A percentile compares a stretch with the other conserved stretches of the same genome.
These are phyloP conservation scores for Nowickia ferox DNA, from an alignment of 2,888 invertebrate genomes.

Conservation along the genomic window DNA sequence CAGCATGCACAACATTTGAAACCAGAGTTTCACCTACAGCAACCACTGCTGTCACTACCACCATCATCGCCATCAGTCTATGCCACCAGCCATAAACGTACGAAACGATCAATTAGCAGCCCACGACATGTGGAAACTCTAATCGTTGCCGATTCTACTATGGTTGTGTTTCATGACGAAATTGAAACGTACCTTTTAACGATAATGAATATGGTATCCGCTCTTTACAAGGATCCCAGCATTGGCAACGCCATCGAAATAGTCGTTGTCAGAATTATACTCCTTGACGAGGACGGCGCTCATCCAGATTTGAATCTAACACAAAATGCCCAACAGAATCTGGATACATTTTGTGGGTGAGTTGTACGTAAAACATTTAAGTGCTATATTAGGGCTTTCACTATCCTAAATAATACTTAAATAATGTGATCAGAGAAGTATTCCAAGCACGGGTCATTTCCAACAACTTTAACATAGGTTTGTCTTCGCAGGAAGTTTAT, in stretches of 20 bases:
- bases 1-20: conserved; percentile 41
- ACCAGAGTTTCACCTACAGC: conserved; percentile 45
- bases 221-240: conserved; percentile 92
- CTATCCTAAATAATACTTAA: not conserved
- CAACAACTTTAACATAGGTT: too few species aligned
- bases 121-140: conserved; percentile 93
- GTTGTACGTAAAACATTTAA: conserved; percentile 57
- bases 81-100: conserved; percentile 75
- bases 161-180: conserved; percentile 94
- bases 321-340: conserved; percentile 91
- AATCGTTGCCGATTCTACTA: conserved; percentile 93
- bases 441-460: too few species aligned
- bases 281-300: conserved; percentile 86
- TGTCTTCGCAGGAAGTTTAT: too few species aligned
- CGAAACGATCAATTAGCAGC: conserved; percentile 88
- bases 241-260: conserved; percentile 96
- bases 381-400: not conserved
- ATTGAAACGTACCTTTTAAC: conserved; percentile 94
- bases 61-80: conserved; percentile 34
- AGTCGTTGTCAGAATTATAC: conserved; percentile 92
- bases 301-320: conserved; percentile 88
- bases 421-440: too few species aligned
- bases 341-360: conserved; percentile 91
- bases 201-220: conserved; percentile 96
- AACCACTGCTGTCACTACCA: conserved; percentile 54